Evolutionary conservation across 2,113 vertebrate genomes (phyloP).

Genomic region (Ciconia stormi): DNA sequence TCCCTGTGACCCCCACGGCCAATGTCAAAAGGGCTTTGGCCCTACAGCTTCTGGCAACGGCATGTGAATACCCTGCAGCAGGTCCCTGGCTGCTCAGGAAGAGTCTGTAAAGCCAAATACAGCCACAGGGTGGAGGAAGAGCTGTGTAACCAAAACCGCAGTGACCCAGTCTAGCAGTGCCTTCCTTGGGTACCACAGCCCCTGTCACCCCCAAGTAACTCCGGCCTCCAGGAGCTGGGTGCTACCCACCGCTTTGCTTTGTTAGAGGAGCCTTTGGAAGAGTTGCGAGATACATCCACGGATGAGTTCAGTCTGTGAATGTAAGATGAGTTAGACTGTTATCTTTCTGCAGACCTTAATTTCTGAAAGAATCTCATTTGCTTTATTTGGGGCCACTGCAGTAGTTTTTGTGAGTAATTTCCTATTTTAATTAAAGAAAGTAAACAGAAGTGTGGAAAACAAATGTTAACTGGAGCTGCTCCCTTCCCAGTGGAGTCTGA

Average conservation of each 20-base stretch:
- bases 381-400: neutral
- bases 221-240: neutral
- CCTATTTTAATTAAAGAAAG: neutral
- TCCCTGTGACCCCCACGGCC: too few relatives aligned
- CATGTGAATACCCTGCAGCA: neutral
- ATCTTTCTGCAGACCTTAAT: neutral
- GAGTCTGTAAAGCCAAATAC: neutral
- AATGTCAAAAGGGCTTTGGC: neutral
- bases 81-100: neutral
- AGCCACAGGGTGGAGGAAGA: neutral
- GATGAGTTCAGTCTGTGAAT: neutral
- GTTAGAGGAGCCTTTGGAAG: neutral
- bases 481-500: neutral
- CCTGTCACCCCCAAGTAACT: fast-evolving
- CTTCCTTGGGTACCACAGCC: neutral
- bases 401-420: neutral
- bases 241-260: neutral
- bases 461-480: neutral
- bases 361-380: neutral
- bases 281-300: neutral
- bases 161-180: neutral
- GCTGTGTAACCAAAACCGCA: neutral
- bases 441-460: neutral
- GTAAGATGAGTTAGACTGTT: neutral
- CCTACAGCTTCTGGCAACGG: neutral